A percentile compares a stretch with the other conserved stretches of the same genome.
Evolutionary conservation across 2,888 invertebrate genomes (phyloP).

Genomic region (Tipula helvola): DNA sequence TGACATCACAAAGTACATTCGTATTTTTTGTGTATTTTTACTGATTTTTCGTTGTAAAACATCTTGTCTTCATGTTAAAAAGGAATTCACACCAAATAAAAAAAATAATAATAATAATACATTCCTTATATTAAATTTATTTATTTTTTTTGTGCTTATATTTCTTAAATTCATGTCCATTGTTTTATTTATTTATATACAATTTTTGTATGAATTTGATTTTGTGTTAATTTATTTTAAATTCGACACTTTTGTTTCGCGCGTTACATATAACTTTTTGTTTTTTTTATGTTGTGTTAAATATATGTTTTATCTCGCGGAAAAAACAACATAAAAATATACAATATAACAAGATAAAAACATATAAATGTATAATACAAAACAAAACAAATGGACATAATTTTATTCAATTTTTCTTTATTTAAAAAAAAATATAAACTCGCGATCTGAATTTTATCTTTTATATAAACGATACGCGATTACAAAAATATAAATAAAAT

Average conservation of each 20-base stretch:
- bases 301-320: not conserved
- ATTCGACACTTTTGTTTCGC: constrained; percentile 9
- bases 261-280: not conserved
- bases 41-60: constrained; percentile 10
- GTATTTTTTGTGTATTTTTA: not conserved
- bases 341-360: not conserved
- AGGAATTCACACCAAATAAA: constrained; percentile 9
- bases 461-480: not conserved
- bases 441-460: not conserved
- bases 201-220: constrained; percentile 9
- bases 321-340: not conserved
- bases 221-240: constrained; percentile 10
- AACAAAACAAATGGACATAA: constrained; percentile 4
- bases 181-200: constrained; percentile 5
- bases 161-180: constrained; percentile 8
- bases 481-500: not conserved
- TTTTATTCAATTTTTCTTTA: not conserved
- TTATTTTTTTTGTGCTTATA: not conserved
- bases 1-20: not conserved
- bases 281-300: not conserved
- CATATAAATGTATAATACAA: not conserved
- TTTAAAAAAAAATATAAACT: not conserved
- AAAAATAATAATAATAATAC: not conserved
- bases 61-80: constrained; percentile 9
- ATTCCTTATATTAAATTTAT: not conserved